These are phyloP conservation scores for Ips typographus DNA, from an alignment of 1,140 invertebrate species.

Conservation along the genomic window DNA sequence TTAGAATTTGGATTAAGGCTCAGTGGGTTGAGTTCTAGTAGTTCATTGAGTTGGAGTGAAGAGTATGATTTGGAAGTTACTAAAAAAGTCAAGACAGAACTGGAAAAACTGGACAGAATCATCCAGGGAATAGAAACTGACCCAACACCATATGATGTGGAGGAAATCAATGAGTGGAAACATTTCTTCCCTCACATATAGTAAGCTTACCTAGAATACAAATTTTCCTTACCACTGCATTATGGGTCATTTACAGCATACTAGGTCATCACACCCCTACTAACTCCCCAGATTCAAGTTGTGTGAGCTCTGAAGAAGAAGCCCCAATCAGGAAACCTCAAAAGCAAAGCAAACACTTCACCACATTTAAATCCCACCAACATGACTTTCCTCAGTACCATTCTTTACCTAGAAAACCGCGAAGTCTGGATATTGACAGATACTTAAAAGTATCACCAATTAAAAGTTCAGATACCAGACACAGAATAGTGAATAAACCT, in stretches of 20 bases:
- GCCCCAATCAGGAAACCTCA: slow-evolving; percentile 24
- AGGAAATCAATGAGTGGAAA: slow-evolving; percentile 44
- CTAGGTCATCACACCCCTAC: slow-evolving; percentile 26
- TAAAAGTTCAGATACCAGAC: slow-evolving; percentile 23
- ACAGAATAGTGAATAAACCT: background rate
- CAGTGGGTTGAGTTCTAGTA: slow-evolving; percentile 38
- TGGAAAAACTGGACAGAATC: slow-evolving; percentile 41
- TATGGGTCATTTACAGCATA: slow-evolving; percentile 25
- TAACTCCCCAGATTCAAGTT: slow-evolving; percentile 13
- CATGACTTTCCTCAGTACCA: background rate
- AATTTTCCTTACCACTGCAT: background rate
- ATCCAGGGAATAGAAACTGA: slow-evolving; percentile 37
- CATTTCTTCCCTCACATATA: slow-evolving; percentile 40
- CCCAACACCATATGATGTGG: slow-evolving; percentile 38
- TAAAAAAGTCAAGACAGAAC: slow-evolving; percentile 39
- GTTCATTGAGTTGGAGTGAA: slow-evolving; percentile 45
- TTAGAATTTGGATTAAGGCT: slow-evolving; percentile 22
- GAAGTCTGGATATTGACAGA: slow-evolving; percentile 31
- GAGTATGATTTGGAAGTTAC: slow-evolving; percentile 42
- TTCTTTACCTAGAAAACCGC: slow-evolving; percentile 17
- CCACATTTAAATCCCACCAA: slow-evolving; percentile 4
- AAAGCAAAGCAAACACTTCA: background rate
- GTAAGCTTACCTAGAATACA: slow-evolving; percentile 10
- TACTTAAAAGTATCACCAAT: slow-evolving; percentile 30
- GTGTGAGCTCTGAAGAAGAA: slow-evolving; percentile 11